phyloP scores from a whole-genome alignment of 2,113 vertebrate genomes.

The Python bivittatus region DNA sequence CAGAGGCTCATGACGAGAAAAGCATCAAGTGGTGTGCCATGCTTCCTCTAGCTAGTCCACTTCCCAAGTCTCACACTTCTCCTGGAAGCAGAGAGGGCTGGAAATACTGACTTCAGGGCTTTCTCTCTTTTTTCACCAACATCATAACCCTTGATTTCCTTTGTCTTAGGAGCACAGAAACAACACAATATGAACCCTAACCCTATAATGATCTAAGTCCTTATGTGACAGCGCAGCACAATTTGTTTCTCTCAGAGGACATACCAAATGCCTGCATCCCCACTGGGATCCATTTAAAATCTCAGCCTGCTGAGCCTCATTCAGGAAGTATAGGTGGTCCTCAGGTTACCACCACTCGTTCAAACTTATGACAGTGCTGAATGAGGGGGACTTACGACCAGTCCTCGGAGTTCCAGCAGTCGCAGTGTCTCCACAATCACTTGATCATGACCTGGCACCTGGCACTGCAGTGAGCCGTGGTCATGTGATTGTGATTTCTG shows the following conservation, averaged over 20 bases:
- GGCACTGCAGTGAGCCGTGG: too few species aligned
- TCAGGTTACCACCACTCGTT: too few species aligned
- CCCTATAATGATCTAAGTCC: neutral
- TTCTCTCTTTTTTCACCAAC: neutral
- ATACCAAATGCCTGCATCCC: neutral
- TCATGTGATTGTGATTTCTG: too few species aligned
- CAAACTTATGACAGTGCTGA: neutral
- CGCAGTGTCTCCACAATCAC: too few species aligned
- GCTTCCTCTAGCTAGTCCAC: neutral
- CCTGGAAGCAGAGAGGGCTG: neutral
- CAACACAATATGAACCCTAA: neutral
- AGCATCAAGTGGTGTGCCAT: neutral
- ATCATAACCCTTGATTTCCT: neutral
- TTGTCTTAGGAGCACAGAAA: neutral
- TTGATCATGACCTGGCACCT: neutral
- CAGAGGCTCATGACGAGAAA: neutral
- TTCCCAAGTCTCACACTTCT: neutral
- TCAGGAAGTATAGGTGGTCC: too few species aligned
- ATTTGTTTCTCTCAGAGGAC: neutral
- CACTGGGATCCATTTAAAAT: neutral
- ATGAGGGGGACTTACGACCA: neutral
- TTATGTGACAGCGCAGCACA: neutral
- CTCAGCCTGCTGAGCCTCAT: neutral
- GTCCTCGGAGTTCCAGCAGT: neutral
- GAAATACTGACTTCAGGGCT: neutral